A percentile compares a stretch with the other conserved stretches of the same genome.
Conservation (phyloP, 2,797 vertebrate species). For the Helicolenus hilgendorfi region DNA sequence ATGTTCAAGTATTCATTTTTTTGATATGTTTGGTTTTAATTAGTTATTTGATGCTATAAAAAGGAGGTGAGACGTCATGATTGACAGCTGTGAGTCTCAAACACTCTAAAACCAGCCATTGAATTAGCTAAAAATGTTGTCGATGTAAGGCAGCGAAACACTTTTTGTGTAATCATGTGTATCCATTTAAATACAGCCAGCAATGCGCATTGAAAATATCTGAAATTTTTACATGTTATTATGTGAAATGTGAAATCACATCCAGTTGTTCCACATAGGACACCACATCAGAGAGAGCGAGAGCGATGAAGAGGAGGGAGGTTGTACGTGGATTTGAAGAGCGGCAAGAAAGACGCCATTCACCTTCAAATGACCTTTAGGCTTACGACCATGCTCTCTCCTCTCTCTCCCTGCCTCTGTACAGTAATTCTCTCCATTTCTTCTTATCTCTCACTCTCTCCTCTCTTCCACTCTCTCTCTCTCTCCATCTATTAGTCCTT, state of each 20-base stretch:
- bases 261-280: neutral
- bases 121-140: neutral
- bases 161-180: neutral
- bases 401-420: conserved; percentile 8
- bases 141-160: neutral
- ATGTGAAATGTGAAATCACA: neutral
- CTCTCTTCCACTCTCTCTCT: conserved; percentile 8
- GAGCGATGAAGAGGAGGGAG: conserved; percentile 24
- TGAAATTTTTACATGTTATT: neutral
- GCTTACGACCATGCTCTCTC: conserved; percentile 57
- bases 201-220: neutral
- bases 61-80: too few relatives aligned
- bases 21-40: too few relatives aligned
- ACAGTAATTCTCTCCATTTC: conserved; percentile 49
- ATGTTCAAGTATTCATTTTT: too few relatives aligned
- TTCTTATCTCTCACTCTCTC: conserved; percentile 44
- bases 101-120: neutral
- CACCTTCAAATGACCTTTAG: conserved; percentile 86
- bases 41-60: too few relatives aligned
- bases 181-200: neutral
- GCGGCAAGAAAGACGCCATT: conserved; percentile 55
- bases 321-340: conserved; percentile 6
- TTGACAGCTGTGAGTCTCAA: too few relatives aligned
- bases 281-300: neutral
- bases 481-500: conserved; percentile 37